Evolutionary conservation across 2,797 vertebrate species (phyloP).

Genomic region (Alosa sapidissima): DNA sequence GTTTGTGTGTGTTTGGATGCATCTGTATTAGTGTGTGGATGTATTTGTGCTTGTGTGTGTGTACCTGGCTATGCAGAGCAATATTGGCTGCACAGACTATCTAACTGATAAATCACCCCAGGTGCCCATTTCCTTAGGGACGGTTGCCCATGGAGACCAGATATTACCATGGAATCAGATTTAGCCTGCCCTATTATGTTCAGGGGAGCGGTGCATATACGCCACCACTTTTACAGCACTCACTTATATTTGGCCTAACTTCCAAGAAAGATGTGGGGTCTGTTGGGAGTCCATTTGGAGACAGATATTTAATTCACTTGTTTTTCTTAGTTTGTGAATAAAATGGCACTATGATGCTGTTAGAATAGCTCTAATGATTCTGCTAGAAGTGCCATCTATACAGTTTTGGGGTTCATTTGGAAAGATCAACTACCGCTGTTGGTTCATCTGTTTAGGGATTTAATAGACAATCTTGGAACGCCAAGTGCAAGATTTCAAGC

Average conservation of each 20-base stretch:
- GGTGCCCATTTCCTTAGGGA: background rate
- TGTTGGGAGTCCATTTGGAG: too few species aligned
- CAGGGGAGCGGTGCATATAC: background rate
- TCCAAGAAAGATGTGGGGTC: background rate
- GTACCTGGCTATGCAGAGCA: background rate
- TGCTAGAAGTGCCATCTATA: background rate
- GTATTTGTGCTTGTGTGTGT: background rate
- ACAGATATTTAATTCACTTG: background rate
- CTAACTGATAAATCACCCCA: background rate
- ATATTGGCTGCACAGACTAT: background rate
- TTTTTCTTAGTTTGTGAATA: background rate
- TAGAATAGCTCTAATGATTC: background rate
- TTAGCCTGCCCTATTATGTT: background rate
- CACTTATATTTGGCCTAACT: background rate
- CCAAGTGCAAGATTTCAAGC: background rate
- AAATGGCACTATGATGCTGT: background rate
- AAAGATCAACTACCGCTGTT: background rate
- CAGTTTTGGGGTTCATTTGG: background rate
- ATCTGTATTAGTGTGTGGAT: background rate
- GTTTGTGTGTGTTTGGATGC: background rate
- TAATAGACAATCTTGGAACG: background rate
- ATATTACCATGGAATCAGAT: background rate
- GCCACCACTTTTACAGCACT: background rate
- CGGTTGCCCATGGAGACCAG: conserved; percentile 17
- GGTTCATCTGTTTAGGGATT: background rate